Evolutionary conservation across 2,888 invertebrate species (phyloP), one percentile per base, ranked within the genome.

Genomic region (Pandemis corylana): DNA sequence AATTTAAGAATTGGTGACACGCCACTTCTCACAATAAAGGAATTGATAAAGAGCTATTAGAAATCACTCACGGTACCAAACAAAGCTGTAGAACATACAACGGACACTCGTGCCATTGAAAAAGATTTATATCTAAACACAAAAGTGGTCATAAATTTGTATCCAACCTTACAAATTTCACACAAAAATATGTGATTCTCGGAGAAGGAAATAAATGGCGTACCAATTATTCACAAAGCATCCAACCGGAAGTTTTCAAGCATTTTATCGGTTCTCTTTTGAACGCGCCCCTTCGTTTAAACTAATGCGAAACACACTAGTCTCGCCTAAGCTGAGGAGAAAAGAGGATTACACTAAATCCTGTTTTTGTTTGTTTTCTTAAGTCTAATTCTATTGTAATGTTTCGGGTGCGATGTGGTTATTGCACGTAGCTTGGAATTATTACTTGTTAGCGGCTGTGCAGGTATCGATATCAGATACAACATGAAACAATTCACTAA

Each of bases 341-440:
- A 92, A 89, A 79, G 89, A 85, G 89, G 91, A 93, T 94, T 94
- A 93, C 90, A 87, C 77, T 89, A 91, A 94, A 94, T 90, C 91
- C 90, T 92, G 93, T 94, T 93, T 92, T 94, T 94, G 93, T 94
- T 94, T 94, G 91, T 94, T 93, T 94, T 91, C 93, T 93, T 93
- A 90, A 78, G 80, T 77, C 79, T 90, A 88, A 91, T 87, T 87
- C 91, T 87, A 88, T 92, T 92, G 89, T 91, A 62, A 36, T 61
- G 46, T 73, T 62, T 71, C 76, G 80, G 78, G 78, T 77, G 80
- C 76, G 78, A 78, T 77, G 80, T 79, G 76, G 79, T 78, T 81
- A 75, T 72, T 77, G 78, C 83, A 83, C 81, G 82, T 83, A 69
- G 49, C 36, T 44, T 5, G n/a, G 12, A 59, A 66, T 65, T 36